Conservation (phyloP, 2,797 vertebrate genomes). For the Tamandua tetradactyla region DNA sequence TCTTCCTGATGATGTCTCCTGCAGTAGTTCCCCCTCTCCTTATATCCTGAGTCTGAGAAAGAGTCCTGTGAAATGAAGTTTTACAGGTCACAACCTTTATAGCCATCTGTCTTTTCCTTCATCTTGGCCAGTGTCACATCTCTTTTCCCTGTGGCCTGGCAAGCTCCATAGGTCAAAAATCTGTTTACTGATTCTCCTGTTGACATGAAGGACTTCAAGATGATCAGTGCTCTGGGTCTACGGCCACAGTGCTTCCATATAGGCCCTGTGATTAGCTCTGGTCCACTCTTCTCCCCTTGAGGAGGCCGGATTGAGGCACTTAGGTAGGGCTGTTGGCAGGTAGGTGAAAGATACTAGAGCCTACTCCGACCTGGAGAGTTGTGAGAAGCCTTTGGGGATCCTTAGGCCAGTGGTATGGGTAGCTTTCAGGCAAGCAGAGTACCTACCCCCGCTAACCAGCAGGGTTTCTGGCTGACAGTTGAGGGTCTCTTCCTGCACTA, state of each 20-base stretch:
- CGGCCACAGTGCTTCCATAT: not conserved
- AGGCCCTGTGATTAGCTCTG: not conserved
- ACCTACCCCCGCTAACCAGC: not conserved
- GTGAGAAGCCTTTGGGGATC: not conserved
- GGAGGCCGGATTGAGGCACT: not conserved
- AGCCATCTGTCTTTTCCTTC: constrained; percentile 32
- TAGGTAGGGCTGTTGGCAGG: not conserved
- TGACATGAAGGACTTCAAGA: not conserved
- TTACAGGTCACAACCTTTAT: constrained; percentile 18
- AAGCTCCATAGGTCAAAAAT: not conserved
- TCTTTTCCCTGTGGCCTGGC: not conserved
- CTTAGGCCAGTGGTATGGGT: not conserved
- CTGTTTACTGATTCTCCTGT: not conserved
- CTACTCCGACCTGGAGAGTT: not conserved
- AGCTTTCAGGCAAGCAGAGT: not conserved
- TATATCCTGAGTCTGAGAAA: not conserved
- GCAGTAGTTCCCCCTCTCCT: not conserved
- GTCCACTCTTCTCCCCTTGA: not conserved
- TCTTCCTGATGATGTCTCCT: not conserved
- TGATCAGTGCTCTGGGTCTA: not conserved
- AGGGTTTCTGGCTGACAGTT: not conserved
- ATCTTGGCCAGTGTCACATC: not conserved
- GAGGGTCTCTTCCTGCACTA: not conserved
- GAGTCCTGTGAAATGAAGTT: not conserved
- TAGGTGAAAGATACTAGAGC: not conserved